Percentiles rank a stretch among this genome's conserved stretches.
These are phyloP conservation scores for Glossosoma conforme DNA, from an alignment of 1,140 invertebrate species.

Conservation along the genomic window DNA sequence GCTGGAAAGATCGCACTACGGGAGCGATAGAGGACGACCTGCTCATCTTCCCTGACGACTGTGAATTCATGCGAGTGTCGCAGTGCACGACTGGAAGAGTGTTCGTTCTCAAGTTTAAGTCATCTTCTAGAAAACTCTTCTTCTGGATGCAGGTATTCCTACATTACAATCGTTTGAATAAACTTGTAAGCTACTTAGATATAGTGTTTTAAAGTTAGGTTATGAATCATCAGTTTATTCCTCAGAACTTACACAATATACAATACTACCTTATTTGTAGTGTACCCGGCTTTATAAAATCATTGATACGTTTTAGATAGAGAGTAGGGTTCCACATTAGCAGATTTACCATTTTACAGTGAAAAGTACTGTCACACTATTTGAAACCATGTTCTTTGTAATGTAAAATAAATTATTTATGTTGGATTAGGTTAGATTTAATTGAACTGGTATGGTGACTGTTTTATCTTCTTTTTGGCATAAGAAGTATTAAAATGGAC, in stretches of 20 bases:
- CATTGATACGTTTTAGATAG: too few species aligned
- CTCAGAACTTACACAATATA: neutral
- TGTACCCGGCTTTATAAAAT: neutral
- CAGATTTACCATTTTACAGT: too few species aligned
- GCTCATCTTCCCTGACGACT: constrained; percentile 98
- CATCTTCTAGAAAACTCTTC: constrained; percentile 86
- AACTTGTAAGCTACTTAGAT: too few species aligned
- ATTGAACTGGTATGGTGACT: too few species aligned
- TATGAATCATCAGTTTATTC: neutral
- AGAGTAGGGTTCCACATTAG: too few species aligned
- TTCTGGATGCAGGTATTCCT: constrained; percentile 95
- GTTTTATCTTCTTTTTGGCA: too few species aligned
- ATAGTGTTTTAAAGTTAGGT: neutral
- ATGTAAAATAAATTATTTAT: too few species aligned
- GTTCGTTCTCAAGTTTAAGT: constrained; percentile 94
- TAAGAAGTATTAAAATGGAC: too few species aligned
- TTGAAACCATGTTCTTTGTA: too few species aligned
- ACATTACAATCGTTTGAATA: neutral
- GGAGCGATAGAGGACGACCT: constrained; percentile 74
- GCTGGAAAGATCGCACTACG: constrained; percentile 91
- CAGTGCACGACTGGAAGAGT: constrained; percentile 96
- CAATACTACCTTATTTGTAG: neutral
- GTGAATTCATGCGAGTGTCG: constrained; percentile 90
- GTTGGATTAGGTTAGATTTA: too few species aligned
- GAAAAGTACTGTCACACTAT: too few species aligned